Percentiles rank a stretch among this genome's conserved stretches.
Evolutionary conservation across 1,140 invertebrate species (phyloP).

Genomic region (Probaryconus sp.): DNA sequence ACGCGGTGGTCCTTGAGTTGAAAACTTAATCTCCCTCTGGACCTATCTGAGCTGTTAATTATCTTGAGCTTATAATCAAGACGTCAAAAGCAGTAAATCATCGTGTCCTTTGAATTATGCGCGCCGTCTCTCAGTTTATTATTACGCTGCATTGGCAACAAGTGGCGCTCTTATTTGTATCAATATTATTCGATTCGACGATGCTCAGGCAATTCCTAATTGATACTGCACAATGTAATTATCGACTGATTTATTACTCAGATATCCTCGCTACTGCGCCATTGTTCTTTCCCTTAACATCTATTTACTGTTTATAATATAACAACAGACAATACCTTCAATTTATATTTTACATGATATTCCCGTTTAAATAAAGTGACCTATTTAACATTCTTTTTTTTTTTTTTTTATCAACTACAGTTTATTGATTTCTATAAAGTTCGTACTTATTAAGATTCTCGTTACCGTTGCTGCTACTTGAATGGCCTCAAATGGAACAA

Average conservation of each 20-base stretch:
- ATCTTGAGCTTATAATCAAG: constrained; percentile 61
- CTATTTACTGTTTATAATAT: too few species aligned
- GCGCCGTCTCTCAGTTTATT: background rate
- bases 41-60: constrained; percentile 54
- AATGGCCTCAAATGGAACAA: too few species aligned
- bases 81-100: constrained; percentile 49
- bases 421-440: too few species aligned
- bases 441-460: too few species aligned
- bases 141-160: constrained; percentile 39
- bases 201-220: background rate
- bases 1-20: constrained; percentile 44
- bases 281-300: too few species aligned
- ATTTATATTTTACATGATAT: too few species aligned
- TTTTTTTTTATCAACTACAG: too few species aligned
- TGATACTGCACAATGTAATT: background rate
- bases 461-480: too few species aligned
- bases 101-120: constrained; percentile 47
- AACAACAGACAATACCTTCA: too few species aligned
- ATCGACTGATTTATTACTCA: constrained; percentile 5
- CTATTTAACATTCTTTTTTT: too few species aligned
- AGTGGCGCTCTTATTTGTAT: constrained; percentile 38
- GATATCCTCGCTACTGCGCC: too few species aligned
- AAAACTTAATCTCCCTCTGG: constrained; percentile 60
- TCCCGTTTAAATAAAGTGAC: too few species aligned
- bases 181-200: constrained; percentile 24